Evolutionary conservation across 2,113 vertebrate species (phyloP).

Genomic region (Rhynchopsitta pachyrhyncha): DNA sequence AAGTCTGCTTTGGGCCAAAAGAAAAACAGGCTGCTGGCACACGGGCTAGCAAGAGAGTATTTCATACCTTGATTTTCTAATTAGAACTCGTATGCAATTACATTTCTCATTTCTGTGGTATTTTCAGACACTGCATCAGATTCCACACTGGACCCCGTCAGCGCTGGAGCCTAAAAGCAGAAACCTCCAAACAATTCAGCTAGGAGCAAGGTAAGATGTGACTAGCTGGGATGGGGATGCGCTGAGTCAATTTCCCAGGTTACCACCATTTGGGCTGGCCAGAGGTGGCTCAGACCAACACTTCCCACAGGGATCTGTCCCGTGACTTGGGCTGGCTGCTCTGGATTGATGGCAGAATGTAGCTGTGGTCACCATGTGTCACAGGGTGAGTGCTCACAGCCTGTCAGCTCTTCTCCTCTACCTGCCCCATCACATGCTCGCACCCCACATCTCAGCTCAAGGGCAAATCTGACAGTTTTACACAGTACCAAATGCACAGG

Average conservation of each 20-base stretch:
- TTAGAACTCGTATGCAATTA: not conserved
- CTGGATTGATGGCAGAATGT: not conserved
- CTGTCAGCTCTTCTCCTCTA: not conserved
- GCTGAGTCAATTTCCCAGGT: not conserved
- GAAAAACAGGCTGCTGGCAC: not conserved
- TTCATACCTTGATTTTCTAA: not conserved
- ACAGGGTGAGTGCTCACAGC: not conserved
- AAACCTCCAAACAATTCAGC: not conserved
- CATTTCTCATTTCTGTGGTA: not conserved
- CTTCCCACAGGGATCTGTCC: not conserved
- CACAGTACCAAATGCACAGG: not conserved
- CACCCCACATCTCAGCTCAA: not conserved
- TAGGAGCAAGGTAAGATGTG: not conserved
- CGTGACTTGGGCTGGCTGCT: not conserved
- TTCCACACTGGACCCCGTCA: not conserved
- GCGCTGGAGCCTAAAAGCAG: not conserved
- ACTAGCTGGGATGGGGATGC: not conserved
- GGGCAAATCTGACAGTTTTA: not conserved
- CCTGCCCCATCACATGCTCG: not conserved
- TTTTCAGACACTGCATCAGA: not conserved
- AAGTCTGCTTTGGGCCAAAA: not conserved
- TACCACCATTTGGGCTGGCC: not conserved
- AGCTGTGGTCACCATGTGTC: not conserved
- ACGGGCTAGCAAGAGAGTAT: not conserved
- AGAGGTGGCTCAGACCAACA: not conserved